Percentiles rank a stretch among this genome's conserved stretches.
These are phyloP conservation scores for Melanostoma scalare DNA, from an alignment of 2,888 invertebrate genomes.

Conservation along the genomic window DNA sequence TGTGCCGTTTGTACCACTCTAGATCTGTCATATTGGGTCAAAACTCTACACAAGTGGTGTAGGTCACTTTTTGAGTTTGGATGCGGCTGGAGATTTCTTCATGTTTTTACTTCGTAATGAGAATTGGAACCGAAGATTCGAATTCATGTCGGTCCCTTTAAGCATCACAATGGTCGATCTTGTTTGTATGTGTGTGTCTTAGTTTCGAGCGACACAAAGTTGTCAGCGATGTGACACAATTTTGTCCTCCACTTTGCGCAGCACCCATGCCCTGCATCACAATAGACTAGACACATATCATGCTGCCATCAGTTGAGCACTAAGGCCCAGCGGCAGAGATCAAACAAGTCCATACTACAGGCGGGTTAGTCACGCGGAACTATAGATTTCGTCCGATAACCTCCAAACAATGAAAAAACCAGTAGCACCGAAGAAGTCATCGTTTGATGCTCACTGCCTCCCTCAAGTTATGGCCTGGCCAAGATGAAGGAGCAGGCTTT, in stretches of 20 bases:
- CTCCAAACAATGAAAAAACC: slow-evolving; percentile 66
- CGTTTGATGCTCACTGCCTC: slow-evolving; percentile 59
- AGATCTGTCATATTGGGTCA: slow-evolving; percentile 69
- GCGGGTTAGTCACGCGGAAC: slow-evolving; percentile 65
- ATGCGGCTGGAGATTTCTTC: background rate
- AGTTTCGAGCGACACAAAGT: slow-evolving; percentile 39
- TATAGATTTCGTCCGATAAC: slow-evolving; percentile 65
- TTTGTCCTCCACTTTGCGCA: slow-evolving; percentile 48
- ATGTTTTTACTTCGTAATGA: slow-evolving; percentile 54
- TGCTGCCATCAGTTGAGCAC: slow-evolving; percentile 2
- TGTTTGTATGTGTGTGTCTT: no score
- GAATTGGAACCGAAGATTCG: slow-evolving; percentile 29
- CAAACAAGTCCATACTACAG: slow-evolving; percentile 35
- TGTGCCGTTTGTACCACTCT: slow-evolving; percentile 52
- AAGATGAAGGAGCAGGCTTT: slow-evolving; percentile 10
- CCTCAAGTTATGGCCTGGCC: slow-evolving; percentile 53
- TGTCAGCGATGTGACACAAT: slow-evolving; percentile 68
- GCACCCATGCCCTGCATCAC: slow-evolving; percentile 40
- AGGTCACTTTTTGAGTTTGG: slow-evolving; percentile 46
- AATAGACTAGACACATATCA: slow-evolving; percentile 32
- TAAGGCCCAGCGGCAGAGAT: slow-evolving; percentile 54
- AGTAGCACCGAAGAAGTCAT: slow-evolving; percentile 52
- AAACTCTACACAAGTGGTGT: slow-evolving; percentile 40
- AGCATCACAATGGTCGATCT: background rate
- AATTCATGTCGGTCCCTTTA: slow-evolving; percentile 59